These are phyloP conservation scores for Sebastes wilsoni DNA, from an alignment of 2,797 vertebrate species.

Conservation along the genomic window DNA sequence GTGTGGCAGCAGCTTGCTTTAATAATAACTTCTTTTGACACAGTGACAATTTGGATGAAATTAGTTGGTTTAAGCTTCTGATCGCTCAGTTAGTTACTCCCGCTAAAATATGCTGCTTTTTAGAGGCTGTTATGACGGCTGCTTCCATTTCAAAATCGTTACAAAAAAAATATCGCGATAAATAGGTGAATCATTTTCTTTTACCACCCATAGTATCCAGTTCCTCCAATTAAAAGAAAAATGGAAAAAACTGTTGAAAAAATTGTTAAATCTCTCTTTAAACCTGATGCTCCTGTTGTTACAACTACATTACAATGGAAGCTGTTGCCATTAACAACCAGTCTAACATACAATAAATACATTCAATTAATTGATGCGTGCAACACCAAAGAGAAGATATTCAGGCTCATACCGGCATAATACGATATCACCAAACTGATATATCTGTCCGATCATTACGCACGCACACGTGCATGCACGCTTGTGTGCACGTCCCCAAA, in stretches of 20 bases:
- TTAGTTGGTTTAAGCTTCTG: too few relatives aligned
- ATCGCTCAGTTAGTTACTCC: too few relatives aligned
- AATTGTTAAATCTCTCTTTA: background rate
- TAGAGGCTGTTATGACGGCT: too few relatives aligned
- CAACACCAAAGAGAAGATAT: background rate
- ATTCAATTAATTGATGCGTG: background rate
- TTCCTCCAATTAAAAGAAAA: background rate
- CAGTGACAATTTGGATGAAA: too few relatives aligned
- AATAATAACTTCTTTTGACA: background rate
- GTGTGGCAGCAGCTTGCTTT: background rate
- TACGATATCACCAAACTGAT: background rate
- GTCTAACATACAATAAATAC: background rate
- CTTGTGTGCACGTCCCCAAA: background rate
- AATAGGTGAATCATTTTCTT: too few relatives aligned
- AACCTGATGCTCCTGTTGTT: background rate
- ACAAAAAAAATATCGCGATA: too few relatives aligned
- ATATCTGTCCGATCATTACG: background rate
- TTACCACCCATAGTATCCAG: rapidly evolving
- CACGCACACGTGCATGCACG: background rate
- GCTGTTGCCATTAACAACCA: background rate
- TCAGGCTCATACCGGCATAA: background rate
- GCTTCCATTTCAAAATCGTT: too few relatives aligned
- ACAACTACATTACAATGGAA: background rate
- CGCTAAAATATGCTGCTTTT: too few relatives aligned
- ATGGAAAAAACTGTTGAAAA: background rate